Base-by-base conservation (phyloP, 2,888 invertebrate species). In the Melieria picta region DNA sequence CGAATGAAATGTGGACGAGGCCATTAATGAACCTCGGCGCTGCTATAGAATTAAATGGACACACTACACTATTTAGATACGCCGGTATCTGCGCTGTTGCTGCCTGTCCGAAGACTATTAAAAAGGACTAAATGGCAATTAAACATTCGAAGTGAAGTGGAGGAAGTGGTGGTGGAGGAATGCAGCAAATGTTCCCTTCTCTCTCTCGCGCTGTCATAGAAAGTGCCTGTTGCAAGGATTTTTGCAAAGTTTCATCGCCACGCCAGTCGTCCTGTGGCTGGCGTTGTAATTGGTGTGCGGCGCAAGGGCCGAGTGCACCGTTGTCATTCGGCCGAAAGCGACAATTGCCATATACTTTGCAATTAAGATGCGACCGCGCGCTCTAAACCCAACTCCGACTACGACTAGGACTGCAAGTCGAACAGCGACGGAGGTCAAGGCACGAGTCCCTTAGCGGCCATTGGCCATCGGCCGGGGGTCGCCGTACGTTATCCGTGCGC, bases 101-200 rank as follows among this genome's bases (percentile, higher is more conserved):
- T 48, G 68, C 68, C 75, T 75, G 73, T 77, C 77, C 77, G 69
- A 77, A 80, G 79, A 80, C 78, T 80, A 84, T 83, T 84, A 81
- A 82, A 83, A 80, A 81, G 82, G 82, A 79, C 80, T 83, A 82
- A 82, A 83, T 80, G 80, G 80, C 84, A 82, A 83, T 84, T 83
- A 84, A 84, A 83, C 83, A 80, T 83, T 79, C 75, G 79, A 77
- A 57, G 66, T 16, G 47, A 58, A 47, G 50, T 7, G 30, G 47
- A 57, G 62, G 5, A 58, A 6, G 30, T 5, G 42, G 48, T 4
- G 13, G 69, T 43, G 43, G 47, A 5, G n/a, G 60, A 42, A 61
- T 61, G 67, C 52, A 16, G 16, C 16, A 16, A 16, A 16, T 16
- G 16, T 16, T 16, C 16, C 16, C 16, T 16, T 16, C 45, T 46